Conservation (phyloP, 2,113 vertebrate species). For the Chloebia gouldiae region DNA sequence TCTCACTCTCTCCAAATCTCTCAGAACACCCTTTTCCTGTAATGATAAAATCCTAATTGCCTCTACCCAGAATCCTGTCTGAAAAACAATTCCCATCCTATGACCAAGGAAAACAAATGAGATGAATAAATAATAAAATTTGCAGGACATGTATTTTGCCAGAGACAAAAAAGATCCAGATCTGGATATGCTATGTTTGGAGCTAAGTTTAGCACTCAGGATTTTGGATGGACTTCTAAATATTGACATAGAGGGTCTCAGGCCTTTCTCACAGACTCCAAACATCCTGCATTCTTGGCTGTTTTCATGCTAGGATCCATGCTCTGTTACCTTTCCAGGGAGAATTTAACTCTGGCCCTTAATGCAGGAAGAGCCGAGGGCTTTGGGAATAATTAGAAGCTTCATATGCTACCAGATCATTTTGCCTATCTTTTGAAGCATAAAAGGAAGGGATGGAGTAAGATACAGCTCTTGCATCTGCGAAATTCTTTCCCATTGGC, state of each 20-base stretch:
- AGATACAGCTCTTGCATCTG: not conserved
- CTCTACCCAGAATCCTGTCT: not conserved
- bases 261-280: conserved; percentile 2
- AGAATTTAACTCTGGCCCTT: not conserved
- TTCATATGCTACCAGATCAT: not conserved
- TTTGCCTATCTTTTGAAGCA: not conserved
- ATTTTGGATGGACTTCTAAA: conserved; percentile 14
- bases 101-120: conserved; percentile 28
- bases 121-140: not conserved
- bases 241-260: not conserved
- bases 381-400: not conserved
- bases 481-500: conserved; percentile 9
- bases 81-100: not conserved
- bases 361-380: not conserved
- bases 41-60: not conserved
- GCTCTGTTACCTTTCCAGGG: conserved; percentile 34
- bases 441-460: not conserved
- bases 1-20: not conserved
- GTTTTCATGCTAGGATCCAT: not conserved
- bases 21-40: not conserved
- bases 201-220: not conserved
- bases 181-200: not conserved
- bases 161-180: conserved; percentile 23
- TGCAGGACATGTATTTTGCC: not conserved
- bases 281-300: not conserved